Base-by-base conservation (phyloP, 2,113 vertebrate genomes). In the Gavia stellata region DNA sequence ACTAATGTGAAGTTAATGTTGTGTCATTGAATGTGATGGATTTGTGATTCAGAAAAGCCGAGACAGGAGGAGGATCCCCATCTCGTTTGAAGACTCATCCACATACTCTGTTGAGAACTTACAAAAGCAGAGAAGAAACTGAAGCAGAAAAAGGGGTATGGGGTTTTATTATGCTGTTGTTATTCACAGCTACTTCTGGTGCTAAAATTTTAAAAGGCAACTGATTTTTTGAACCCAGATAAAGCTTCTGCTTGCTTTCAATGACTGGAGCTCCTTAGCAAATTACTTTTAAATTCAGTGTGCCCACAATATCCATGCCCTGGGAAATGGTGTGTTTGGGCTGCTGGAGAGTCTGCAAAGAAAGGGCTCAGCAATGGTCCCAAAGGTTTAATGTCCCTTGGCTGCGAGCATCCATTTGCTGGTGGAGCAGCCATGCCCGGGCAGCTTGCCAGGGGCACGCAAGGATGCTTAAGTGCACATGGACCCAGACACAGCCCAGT, bases 351-450 rank as follows among this genome's bases (percentile, higher is more conserved):
- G 19, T 40, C 56, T 80, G 21, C 19, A 75, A 68, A 74, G 29
- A 52, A 63, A 72, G 36, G 47, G 7, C 26, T 72, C 44, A 68
- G 56, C 19, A 65, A 16, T 18, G 19, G 19, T 59, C 36, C 45
- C 3, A 13, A 53, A 80, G 14, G 28, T 68, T 87, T 65, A 47
- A 14, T 52, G 31, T 18, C 1, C 0, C 14, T 62, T 74, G 26
- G 25, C 33, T 2, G 1, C 7, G 3, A 81, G 47, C 73, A 72
- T 56, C 49, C 34, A 13, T 40, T 59, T 89, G 36, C 83, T 1
- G 0, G 33, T 2, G 3, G 31, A 80, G 31, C 12, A 72, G 15
- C 23, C 0, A 0, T 73, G 49, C 23, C 58, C 5, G 1, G 55
- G 36, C 12, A 1, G 33, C 3, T 1, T 73, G 52, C 70, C 89